These are phyloP conservation scores for Macrosiphum euphorbiae DNA, from an alignment of 2,888 invertebrate species.

Conservation along the genomic window DNA sequence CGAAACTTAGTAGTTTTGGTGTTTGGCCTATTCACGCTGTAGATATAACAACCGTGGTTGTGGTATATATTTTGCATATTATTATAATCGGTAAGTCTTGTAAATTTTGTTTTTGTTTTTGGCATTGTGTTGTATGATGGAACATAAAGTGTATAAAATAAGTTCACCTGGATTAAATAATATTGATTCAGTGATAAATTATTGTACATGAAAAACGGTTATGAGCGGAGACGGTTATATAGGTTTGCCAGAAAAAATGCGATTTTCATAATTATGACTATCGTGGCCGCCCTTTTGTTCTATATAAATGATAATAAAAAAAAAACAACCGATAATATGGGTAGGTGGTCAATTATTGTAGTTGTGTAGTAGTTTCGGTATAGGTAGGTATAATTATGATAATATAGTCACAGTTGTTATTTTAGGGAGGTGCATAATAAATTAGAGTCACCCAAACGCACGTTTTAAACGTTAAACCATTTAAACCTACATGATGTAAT, in stretches of 20 bases:
- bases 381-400: not conserved
- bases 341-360: not conserved
- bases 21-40: not conserved
- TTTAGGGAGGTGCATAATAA: not conserved
- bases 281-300: too few relatives aligned
- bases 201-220: too few relatives aligned
- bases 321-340: not conserved
- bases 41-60: not conserved
- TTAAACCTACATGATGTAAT: not conserved
- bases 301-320: not conserved
- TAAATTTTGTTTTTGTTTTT: too few relatives aligned
- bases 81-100: too few relatives aligned
- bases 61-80: too few relatives aligned
- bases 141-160: too few relatives aligned
- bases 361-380: not conserved
- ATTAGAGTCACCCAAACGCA: not conserved
- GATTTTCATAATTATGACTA: too few relatives aligned
- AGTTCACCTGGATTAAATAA: too few relatives aligned
- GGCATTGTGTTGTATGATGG: too few relatives aligned
- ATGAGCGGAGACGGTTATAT: too few relatives aligned
- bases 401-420: not conserved
- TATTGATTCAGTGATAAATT: too few relatives aligned
- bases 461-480: not conserved
- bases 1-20: not conserved
- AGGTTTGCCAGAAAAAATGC: too few relatives aligned